Evolutionary conservation across 2,113 vertebrate species (phyloP), one percentile per base, ranked within the genome.

Genomic region (Clarias batrachus): DNA sequence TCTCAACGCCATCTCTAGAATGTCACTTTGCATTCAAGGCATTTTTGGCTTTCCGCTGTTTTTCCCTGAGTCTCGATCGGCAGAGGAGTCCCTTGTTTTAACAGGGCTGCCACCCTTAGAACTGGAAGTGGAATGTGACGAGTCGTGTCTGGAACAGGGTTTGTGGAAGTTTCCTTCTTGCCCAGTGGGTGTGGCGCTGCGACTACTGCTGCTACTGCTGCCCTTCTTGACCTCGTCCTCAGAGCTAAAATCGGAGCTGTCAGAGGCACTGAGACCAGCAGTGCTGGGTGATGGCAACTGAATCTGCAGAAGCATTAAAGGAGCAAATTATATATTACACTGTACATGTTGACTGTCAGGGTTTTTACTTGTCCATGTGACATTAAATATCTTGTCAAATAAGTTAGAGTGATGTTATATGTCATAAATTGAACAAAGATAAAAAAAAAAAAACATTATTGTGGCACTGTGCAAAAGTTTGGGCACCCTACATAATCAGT

Each of bases 171-270:
- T 84, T 17, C 37, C 81, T 4, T 11, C 70, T 52, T 76, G 80
- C 7, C 56, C 80, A 0, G 73, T 79, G 25, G 41, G 70, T 17
- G 83, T 85, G 86, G 41, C 33, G 57, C 88, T 89, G 60, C 85
- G 71, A 14, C 85, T 74, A 23, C 85, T 84, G 66, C 41, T 81
- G 70, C 81, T 78, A 27, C 73, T 86, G 97, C 98, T 21, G 96
- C 96, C 91, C 97, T 99, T 73, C 96, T 96, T 87, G 96, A 98
- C 89, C 95, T 98, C 96, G 5, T 99, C 98, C 60, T 98, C 97
- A 0, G 97, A 98, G 91, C 96, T 97, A 92, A 94, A 90, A 25
- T 94, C 94, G 0, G 97, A 97, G 91, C 95, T 97, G 92, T 97
- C 96, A 0, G 96, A 95, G 74, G 93, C 92, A 0, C 96, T 95